Evolutionary conservation across 2,797 vertebrate species (phyloP).

Genomic region (Micromesistius poutassou): DNA sequence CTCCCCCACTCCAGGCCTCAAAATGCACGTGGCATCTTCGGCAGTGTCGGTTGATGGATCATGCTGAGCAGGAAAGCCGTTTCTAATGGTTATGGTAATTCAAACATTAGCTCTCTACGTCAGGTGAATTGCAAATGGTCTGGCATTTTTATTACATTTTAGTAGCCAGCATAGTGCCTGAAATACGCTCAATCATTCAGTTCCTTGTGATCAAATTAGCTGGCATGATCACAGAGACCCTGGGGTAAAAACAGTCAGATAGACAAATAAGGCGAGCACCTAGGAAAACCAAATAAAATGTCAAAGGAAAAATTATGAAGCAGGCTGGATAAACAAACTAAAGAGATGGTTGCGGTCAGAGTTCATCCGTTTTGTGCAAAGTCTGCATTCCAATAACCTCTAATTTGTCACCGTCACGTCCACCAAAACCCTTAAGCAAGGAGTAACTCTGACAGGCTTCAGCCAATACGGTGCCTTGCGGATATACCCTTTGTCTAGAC

Average conservation of each 20-base stretch:
- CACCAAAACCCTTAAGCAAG: constrained; percentile 25
- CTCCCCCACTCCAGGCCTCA: constrained; percentile 8
- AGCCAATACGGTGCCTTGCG: constrained; percentile 20
- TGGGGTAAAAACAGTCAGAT: background rate
- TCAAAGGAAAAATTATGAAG: constrained; percentile 16
- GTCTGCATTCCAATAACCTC: constrained; percentile 31
- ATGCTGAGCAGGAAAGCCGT: constrained; percentile 27
- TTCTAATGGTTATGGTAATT: constrained; percentile 41
- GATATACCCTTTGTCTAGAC: constrained; percentile 40
- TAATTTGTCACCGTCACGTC: constrained; percentile 38
- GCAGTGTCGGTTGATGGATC: constrained; percentile 19
- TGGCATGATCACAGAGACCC: constrained; percentile 16
- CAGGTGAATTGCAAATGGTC: constrained; percentile 45
- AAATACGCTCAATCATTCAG: constrained; percentile 45
- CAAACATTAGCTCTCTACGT: constrained; percentile 29
- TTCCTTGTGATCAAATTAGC: constrained; percentile 35
- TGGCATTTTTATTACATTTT: constrained; percentile 47
- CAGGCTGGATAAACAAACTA: constrained; percentile 3
- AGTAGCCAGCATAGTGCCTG: constrained; percentile 29
- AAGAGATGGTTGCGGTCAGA: constrained; percentile 5
- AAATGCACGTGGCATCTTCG: constrained; percentile 24
- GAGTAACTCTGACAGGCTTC: constrained; percentile 41
- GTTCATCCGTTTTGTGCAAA: constrained; percentile 4
- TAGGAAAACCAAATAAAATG: constrained; percentile 16
- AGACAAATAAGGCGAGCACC: constrained; percentile 12